phyloP scores from a whole-genome alignment of 1,140 invertebrate species.

The Ostrea denselamellosa region DNA sequence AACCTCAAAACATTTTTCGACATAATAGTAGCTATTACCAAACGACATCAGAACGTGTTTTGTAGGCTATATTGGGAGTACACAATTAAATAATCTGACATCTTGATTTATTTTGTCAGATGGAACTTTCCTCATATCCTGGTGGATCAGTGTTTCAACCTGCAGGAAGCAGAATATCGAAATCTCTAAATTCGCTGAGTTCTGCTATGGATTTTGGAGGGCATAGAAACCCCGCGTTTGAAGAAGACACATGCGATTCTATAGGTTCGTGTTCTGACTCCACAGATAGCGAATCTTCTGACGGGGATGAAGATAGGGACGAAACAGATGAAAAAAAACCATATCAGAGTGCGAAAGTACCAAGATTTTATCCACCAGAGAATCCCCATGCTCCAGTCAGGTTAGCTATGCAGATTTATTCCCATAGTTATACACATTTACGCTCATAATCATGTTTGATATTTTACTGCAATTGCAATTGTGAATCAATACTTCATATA shows the following conservation, averaged over 20 bases:
- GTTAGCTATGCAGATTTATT: not conserved
- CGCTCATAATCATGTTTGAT: no score
- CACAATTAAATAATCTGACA: not conserved
- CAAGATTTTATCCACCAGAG: not conserved
- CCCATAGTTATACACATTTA: not conserved
- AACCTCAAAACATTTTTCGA: no score
- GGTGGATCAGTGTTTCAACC: not conserved
- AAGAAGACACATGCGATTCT: not conserved
- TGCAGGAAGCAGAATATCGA: not conserved
- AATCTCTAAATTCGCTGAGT: not conserved
- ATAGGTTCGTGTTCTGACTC: not conserved
- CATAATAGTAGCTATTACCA: no score
- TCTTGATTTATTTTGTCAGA: not conserved
- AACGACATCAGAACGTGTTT: no score
- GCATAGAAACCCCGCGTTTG: not conserved
- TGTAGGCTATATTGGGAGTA: no score
- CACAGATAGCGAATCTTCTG: not conserved
- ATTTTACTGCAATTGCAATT: no score
- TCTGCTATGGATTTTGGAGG: not conserved
- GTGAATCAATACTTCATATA: no score
- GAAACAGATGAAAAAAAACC: not conserved
- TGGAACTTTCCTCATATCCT: not conserved
- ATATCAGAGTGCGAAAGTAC: not conserved
- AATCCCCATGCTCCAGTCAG: not conserved
- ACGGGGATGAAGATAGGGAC: not conserved